Base-by-base conservation (phyloP, 2,888 invertebrate genomes). In the Dusona sp. region DNA sequence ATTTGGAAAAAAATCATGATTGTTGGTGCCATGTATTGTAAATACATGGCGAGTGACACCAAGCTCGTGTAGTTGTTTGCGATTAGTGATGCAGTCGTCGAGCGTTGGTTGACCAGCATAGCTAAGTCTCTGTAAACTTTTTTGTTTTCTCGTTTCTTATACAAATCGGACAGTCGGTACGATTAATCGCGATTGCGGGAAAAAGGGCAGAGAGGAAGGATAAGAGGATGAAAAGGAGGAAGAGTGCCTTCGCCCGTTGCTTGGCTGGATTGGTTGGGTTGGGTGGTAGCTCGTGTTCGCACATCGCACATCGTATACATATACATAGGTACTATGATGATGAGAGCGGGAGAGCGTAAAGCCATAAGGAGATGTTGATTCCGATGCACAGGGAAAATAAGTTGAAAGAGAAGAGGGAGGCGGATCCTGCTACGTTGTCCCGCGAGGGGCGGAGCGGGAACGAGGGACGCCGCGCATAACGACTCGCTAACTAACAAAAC, bases 401-500 rank as follows among this genome's bases (percentile, higher is more conserved):
- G 79, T 74, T 48, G 73, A 25, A 33, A 61, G 36, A 65, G 75
- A 64, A 70, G n/a, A n/a, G 81, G 82, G 45, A 79, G 84, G 84
- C 85, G 81, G 80, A 80, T 77, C 61, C 83, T 80, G 67, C 74
- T 72, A 65, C 70, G 77, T 22, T 51, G 51, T 25, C 33, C 45
- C 54, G 42, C n/a, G 25, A 13, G 42, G 38, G 45, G 33, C 51
- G n/a, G 51, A 36, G 65, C 16, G 73, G 72, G 79, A 83, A 67
- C 82, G 73, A 74, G 83, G 83, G 61, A 87, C 79, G 65, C 33
- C 64, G 85, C 84, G 88, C 89, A 89, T 92, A 91, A 92, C 92
- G 91, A 92, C 91, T 92, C 90, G 91, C 92, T 92, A 92, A 92
- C 92, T 93, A 92, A 92, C 92, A 92, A 93, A 92, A 92, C 93